Conservation (phyloP, 1,140 invertebrate species). For the Zophobas morio region DNA sequence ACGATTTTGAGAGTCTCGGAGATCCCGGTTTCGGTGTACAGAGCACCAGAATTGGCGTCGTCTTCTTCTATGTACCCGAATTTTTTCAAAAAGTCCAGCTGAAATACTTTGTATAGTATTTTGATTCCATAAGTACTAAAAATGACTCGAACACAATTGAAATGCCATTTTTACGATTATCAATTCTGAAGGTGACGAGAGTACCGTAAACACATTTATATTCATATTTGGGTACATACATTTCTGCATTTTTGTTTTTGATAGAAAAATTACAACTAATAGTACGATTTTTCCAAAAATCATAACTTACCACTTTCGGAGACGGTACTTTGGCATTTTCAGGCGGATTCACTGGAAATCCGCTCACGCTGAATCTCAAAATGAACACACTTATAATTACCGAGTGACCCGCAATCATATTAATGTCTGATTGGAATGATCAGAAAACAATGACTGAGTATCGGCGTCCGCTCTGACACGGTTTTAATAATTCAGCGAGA, state of each 20-base stretch:
- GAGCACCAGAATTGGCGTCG: slow-evolving; percentile 68
- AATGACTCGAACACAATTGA: too few species aligned
- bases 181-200: slow-evolving; percentile 2
- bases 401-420: slow-evolving; percentile 23
- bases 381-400: background rate
- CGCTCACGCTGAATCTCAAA: background rate
- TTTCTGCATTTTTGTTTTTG: background rate
- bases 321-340: slow-evolving; percentile 27
- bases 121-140: too few species aligned
- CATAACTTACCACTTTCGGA: slow-evolving; percentile 33
- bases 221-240: background rate
- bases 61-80: slow-evolving; percentile 74
- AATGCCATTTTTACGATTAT: too few species aligned
- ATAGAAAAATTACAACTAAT: too few species aligned
- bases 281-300: too few species aligned
- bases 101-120: slow-evolving; percentile 43
- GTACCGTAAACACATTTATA: background rate
- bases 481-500: slow-evolving; percentile 21
- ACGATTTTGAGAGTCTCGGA: slow-evolving; percentile 74
- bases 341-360: slow-evolving; percentile 24
- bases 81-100: slow-evolving; percentile 75
- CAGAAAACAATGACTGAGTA: slow-evolving; percentile 25
- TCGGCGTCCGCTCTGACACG: slow-evolving; percentile 4
- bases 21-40: slow-evolving; percentile 74
- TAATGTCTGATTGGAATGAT: slow-evolving; percentile 5